These are phyloP conservation scores for Latrodectus elegans DNA, from an alignment of 2,888 invertebrate species.

Conservation along the genomic window DNA sequence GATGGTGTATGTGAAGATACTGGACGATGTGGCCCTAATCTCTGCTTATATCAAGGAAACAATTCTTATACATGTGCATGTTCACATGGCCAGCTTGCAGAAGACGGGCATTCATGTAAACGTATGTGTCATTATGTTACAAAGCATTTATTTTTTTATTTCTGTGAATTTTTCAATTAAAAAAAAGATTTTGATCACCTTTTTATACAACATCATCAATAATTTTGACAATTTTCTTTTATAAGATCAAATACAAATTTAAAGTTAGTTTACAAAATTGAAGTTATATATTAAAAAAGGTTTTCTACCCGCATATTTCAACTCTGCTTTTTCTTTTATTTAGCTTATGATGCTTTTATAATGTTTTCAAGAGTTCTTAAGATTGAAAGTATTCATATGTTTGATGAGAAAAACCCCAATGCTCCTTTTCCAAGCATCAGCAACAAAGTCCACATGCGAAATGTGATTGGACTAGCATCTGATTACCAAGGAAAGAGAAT, in stretches of 20 bases:
- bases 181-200: neutral
- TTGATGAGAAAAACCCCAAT: slow-evolving; percentile 83
- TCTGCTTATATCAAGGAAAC: slow-evolving; percentile 84
- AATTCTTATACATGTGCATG: slow-evolving; percentile 81
- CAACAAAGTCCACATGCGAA: slow-evolving; percentile 84
- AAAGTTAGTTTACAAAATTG: too few species aligned
- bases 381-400: slow-evolving; percentile 87
- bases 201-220: too few species aligned
- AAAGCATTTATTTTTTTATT: neutral
- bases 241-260: too few species aligned
- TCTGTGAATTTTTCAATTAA: neutral
- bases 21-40: slow-evolving; percentile 83
- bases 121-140: slow-evolving; percentile 74
- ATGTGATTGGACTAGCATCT: slow-evolving; percentile 89
- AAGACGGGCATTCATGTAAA: slow-evolving; percentile 74
- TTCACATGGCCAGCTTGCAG: slow-evolving; percentile 81
- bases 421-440: slow-evolving; percentile 85
- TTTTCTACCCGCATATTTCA: neutral
- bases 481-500: slow-evolving; percentile 82
- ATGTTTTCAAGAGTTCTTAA: slow-evolving; percentile 87
- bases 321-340: slow-evolving; percentile 71
- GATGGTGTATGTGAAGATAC: slow-evolving; percentile 77
- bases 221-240: too few species aligned
- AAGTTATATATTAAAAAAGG: too few species aligned
- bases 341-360: slow-evolving; percentile 86